phyloP scores from a whole-genome alignment of 2,797 vertebrate genomes.

The Pangasius macronema region DNA sequence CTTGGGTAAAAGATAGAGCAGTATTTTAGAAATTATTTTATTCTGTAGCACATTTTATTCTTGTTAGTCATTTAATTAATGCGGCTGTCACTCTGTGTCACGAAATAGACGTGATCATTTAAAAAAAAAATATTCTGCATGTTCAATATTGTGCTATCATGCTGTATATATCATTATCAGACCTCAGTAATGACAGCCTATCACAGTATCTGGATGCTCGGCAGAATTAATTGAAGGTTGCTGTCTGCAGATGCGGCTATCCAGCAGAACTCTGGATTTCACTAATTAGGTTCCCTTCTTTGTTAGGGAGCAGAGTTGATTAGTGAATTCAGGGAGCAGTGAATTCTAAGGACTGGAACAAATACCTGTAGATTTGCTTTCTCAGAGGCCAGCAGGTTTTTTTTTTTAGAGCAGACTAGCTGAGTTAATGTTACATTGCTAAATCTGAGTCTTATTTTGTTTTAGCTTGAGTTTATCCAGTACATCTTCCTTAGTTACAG shows the following conservation, averaged over 20 bases:
- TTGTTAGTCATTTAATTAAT: neutral
- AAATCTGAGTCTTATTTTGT: neutral
- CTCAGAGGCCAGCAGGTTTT: neutral
- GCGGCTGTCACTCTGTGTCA: neutral
- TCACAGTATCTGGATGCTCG: neutral
- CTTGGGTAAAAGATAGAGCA: neutral
- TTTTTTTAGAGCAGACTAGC: neutral
- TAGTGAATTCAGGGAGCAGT: constrained; percentile 15
- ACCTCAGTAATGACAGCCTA: neutral
- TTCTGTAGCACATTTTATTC: neutral
- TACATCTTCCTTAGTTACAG: constrained; percentile 12
- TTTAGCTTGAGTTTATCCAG: neutral
- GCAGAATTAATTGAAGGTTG: constrained; percentile 5
- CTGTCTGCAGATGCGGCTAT: neutral
- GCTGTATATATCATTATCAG: neutral
- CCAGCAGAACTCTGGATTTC: neutral
- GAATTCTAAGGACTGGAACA: neutral
- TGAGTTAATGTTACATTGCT: too few species aligned
- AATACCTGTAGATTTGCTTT: neutral
- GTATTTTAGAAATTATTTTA: neutral
- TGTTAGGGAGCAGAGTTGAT: constrained; percentile 18
- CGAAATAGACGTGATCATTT: neutral
- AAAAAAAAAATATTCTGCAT: neutral
- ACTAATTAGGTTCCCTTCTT: constrained; percentile 31
- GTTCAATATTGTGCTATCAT: neutral